Conservation (phyloP, 2,888 invertebrate genomes). For the Microctonus hyperodae region DNA sequence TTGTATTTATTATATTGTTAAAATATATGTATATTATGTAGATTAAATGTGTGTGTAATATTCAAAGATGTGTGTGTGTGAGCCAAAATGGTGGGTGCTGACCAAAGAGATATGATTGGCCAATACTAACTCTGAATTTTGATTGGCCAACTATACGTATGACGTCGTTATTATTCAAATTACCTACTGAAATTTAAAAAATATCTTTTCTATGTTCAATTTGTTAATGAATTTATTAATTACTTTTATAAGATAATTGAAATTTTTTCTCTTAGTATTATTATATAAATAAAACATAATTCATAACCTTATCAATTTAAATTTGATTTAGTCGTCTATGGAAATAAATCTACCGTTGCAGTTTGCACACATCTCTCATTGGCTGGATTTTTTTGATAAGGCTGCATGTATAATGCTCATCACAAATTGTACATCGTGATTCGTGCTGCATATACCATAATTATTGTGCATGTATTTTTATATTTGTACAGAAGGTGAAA, state of each 20-base stretch:
- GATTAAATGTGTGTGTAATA: too few species aligned
- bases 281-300: neutral
- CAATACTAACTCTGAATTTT: too few species aligned
- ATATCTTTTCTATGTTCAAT: neutral
- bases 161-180: neutral
- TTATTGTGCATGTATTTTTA: too few species aligned
- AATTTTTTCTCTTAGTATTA: neutral
- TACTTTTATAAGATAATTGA: neutral
- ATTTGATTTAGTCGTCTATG: neutral
- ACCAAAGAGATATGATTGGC: too few species aligned
- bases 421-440: too few species aligned
- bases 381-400: neutral
- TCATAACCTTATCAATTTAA: neutral
- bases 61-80: too few species aligned
- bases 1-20: too few species aligned
- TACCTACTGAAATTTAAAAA: neutral
- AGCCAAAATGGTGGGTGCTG: too few species aligned
- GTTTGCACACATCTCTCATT: slow-evolving; percentile 13
- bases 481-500: too few species aligned
- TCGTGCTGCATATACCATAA: neutral
- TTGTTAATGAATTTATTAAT: neutral
- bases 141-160: neutral
- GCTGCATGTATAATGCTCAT: neutral
- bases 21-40: too few species aligned
- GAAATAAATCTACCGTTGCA: neutral